Conservation (phyloP, 2,888 invertebrate species). For the Eumacrocentrus americanus region DNA sequence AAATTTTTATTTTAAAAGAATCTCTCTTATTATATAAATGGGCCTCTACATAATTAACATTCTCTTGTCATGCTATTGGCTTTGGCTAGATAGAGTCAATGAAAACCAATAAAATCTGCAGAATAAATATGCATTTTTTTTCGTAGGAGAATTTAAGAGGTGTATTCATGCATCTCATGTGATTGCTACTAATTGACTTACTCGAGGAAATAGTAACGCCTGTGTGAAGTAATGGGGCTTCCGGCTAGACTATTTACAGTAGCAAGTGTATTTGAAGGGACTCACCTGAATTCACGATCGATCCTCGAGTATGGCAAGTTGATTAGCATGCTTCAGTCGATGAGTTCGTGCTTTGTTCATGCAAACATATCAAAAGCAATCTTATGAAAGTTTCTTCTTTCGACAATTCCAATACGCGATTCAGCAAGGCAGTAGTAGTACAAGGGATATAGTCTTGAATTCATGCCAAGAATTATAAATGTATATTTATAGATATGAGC, state of each 20-base stretch:
- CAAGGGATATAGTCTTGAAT: not conserved
- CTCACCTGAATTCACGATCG: conserved; percentile 36
- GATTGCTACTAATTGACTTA: conserved; percentile 13
- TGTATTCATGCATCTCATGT: conserved; percentile 8
- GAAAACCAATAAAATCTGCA: not conserved
- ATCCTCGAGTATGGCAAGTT: conserved; percentile 36
- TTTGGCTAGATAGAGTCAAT: too few species aligned
- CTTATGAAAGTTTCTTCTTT: too few species aligned
- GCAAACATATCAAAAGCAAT: conserved; percentile 21
- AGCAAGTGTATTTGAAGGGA: conserved; percentile 24
- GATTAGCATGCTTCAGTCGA: conserved; percentile 51
- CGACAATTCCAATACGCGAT: not conserved
- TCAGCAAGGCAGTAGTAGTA: not conserved
- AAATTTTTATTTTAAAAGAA: too few species aligned
- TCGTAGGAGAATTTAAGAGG: not conserved
- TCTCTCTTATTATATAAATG: too few species aligned
- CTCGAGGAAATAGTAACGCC: conserved; percentile 1
- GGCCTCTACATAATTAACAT: too few species aligned
- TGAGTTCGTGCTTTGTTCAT: conserved; percentile 54
- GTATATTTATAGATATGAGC: not conserved
- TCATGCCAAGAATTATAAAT: conserved; percentile 7
- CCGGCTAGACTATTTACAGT: conserved; percentile 20
- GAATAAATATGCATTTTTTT: not conserved
- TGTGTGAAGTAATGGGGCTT: conserved; percentile 15
- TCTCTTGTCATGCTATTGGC: too few species aligned